These are phyloP conservation scores for Ophonus ardosiacus DNA, from an alignment of 2,888 invertebrate genomes.

Conservation along the genomic window DNA sequence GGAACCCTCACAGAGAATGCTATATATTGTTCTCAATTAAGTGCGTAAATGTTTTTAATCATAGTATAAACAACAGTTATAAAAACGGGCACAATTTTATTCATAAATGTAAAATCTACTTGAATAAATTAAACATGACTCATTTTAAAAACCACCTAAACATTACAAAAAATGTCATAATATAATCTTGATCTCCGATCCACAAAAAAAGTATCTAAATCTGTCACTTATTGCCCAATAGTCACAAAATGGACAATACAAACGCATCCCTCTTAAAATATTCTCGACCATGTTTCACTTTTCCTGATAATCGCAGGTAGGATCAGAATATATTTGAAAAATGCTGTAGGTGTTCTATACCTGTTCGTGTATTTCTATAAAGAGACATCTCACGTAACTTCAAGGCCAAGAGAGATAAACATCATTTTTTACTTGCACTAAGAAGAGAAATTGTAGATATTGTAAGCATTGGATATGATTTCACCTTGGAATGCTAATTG, in stretches of 20 bases:
- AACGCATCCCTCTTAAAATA: constrained; percentile 5
- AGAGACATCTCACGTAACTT: constrained; percentile 36
- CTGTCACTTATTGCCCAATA: constrained; percentile 4
- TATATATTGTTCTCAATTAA: too few species aligned
- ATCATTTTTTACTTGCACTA: constrained; percentile 6
- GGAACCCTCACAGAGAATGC: too few species aligned
- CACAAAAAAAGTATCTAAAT: constrained; percentile 1
- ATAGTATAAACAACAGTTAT: too few species aligned
- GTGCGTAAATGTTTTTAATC: too few species aligned
- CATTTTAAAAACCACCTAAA: neutral
- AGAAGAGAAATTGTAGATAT: neutral
- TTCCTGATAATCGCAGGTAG: constrained; percentile 5
- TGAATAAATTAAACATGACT: constrained; percentile 6
- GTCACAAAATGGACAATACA: constrained; percentile 4
- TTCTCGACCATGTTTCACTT: neutral
- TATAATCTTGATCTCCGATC: constrained; percentile 2
- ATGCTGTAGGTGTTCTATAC: constrained; percentile 24
- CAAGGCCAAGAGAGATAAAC: constrained; percentile 24
- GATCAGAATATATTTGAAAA: constrained; percentile 42
- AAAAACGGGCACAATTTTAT: too few species aligned
- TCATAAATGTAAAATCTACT: neutral
- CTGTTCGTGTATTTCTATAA: neutral
- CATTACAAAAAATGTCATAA: neutral
- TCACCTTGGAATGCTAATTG: constrained; percentile 9
- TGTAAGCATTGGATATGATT: neutral